Evolutionary conservation across 1,140 invertebrate genomes (phyloP), one percentile per base, ranked within the genome.

Genomic region (Lucilia cuprina): DNA sequence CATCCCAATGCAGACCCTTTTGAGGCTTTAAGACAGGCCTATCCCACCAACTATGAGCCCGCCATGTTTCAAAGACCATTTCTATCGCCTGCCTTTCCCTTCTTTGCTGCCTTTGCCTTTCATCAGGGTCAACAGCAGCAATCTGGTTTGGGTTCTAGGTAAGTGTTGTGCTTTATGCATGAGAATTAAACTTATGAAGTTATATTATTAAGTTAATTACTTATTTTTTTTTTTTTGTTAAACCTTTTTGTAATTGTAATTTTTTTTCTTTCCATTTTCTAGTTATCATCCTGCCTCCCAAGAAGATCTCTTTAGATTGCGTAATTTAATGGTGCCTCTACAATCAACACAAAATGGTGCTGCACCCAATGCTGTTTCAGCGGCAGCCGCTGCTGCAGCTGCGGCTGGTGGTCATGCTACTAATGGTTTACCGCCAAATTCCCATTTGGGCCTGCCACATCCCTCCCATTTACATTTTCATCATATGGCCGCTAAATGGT

Each of bases 391-490:
- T 30, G 25, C 25, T 2, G 25, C 25, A 30, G 25, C 25, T 30
- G 25, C 25, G 4, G 87, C 87, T 35, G 87, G 86, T 19, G 41
- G 77, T 80, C 86, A 86, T 9, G 88, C 86, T 5, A 86, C 88
- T 84, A 86, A 89, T 83, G 89, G 88, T 85, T 87, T 89, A 84
- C 87, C 89, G 21, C 86, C 86, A 50, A 88, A 85, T 83, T 87
- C 87, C 21, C 90, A 91, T 85, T 87, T 91, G 84, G 89, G 88
- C 82, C 87, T 91, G 85, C 87, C 93, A 9, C 93, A 93, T 88
- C 91, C 93, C 86, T 91, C 93, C 77, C 92, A 94, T 88, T 92
- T 93, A 55, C 94, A 95, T 85, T 94, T 95, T 88, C 94, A 95
- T 87, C 94, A 95, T 88, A 93, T 95, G 85, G 91, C 95, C 74